Base-by-base conservation (phyloP, 2,113 vertebrate genomes). In the Struthio camelus region DNA sequence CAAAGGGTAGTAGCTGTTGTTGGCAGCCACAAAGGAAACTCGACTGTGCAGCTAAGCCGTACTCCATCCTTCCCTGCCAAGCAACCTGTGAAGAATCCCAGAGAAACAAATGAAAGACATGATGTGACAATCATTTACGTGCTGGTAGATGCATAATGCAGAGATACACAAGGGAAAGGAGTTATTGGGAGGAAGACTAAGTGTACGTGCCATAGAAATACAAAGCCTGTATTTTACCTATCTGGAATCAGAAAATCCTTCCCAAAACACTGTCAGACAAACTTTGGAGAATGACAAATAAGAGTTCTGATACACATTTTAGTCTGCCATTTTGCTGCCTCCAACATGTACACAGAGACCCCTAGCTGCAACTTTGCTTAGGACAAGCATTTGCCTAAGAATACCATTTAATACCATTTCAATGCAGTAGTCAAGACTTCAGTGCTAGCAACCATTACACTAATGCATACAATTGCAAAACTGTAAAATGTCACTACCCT, bases 321-420 rank as follows among this genome's bases (percentile, higher is more conserved):
- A 14, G 10, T 28, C 19, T 71, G 27, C 32, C 25, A 56, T 73
- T 89, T 85, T 87, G 11, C 89, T 92, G 78, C 36, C 32, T 97
- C 50, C 67, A 70, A 51, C 46, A 84, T 85, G 92, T 42, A 71
- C 58, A 94, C 73, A 96, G 95, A 96, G 95, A 96, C 90, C 91
- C 67, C 95, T 97, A 96, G 96, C 93, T 96, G 96, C 67, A 72
- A 12, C 32, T 96, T 80, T 54, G 27, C 65, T 82, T 72, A 96
- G 46, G 53, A 90, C 95, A 89, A 79, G 67, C 50, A 59, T 81
- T 89, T 93, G 38, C 42, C 75, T 58, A 44, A 89, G 34, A 94
- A 87, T 36, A 76, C 11, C 11, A 14, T 84, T 93, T 70, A 54
- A 79, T 69, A 66, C 23, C 0, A 82, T 78, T 90, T 90, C 70